Conservation (phyloP, 53 echinoderm and acorn worm species). For the Crossaster papposus region DNA sequence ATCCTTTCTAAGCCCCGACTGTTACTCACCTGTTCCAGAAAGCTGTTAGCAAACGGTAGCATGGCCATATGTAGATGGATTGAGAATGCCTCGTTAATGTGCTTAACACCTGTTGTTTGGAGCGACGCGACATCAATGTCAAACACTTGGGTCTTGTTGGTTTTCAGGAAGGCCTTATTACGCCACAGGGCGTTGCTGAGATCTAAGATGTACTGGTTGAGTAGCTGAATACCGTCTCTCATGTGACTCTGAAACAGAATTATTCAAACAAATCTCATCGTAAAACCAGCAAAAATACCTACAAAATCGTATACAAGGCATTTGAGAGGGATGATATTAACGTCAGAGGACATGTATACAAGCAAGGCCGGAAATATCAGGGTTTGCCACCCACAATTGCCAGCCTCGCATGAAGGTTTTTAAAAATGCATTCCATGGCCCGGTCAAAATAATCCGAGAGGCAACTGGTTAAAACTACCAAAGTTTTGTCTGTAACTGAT, state of each 20-base stretch:
- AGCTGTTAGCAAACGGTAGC: constrained; percentile 73
- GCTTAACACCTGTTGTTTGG: constrained; percentile 64
- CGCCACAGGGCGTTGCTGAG: constrained; percentile 89
- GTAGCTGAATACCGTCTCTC: constrained; percentile 51
- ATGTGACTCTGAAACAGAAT: constrained; percentile 49
- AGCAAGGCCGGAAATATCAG: too few relatives aligned
- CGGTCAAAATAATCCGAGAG: too few relatives aligned
- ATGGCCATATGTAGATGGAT: constrained; percentile 79
- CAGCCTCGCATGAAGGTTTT: too few relatives aligned
- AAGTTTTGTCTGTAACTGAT: too few relatives aligned
- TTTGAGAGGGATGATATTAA: too few relatives aligned
- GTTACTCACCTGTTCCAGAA: constrained; percentile 79
- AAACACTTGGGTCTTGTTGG: constrained; percentile 58
- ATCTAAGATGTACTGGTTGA: constrained; percentile 87
- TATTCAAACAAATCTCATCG: not conserved
- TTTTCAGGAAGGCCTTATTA: constrained; percentile 73
- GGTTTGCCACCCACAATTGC: too few relatives aligned
- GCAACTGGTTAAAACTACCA: too few relatives aligned
- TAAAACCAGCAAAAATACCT: too few relatives aligned
- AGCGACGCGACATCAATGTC: constrained; percentile 61
- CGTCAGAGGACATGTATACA: too few relatives aligned
- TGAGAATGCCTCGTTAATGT: constrained; percentile 75
- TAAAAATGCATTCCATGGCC: too few relatives aligned
- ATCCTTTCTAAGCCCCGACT: not conserved
- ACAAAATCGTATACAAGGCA: too few relatives aligned